These are phyloP conservation scores for Psephotus haematonotus DNA, from an alignment of 2,113 vertebrate genomes.

Conservation along the genomic window DNA sequence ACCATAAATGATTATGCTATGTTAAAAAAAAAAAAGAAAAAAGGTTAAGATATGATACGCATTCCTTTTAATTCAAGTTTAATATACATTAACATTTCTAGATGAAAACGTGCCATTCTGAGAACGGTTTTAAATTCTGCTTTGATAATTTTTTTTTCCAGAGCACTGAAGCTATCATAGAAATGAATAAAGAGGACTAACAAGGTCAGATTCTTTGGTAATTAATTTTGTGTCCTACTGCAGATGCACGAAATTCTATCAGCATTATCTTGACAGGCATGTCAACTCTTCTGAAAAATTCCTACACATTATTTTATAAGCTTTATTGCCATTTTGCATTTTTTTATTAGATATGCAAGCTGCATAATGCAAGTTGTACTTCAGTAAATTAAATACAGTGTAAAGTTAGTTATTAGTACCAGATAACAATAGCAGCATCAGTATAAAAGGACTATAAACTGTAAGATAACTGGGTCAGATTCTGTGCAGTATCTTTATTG, in stretches of 20 bases:
- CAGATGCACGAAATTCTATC: slow-evolving; percentile 54
- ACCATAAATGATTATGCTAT: slow-evolving; percentile 49
- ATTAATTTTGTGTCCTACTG: slow-evolving; percentile 47
- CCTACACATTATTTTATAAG: neutral
- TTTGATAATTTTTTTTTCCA: slow-evolving; percentile 71
- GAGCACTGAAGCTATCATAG: slow-evolving; percentile 53
- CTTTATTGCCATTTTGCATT: slow-evolving; percentile 21
- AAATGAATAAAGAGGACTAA: slow-evolving; percentile 62
- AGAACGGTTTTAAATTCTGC: slow-evolving; percentile 72
- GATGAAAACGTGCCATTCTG: slow-evolving; percentile 75
- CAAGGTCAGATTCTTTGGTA: slow-evolving; percentile 45
- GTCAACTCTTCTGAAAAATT: slow-evolving; percentile 36
- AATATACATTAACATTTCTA: slow-evolving; percentile 76
- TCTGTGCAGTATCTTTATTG: slow-evolving; percentile 26
- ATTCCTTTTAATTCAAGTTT: slow-evolving; percentile 78
- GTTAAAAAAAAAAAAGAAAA: slow-evolving; percentile 62
- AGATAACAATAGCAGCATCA: neutral
- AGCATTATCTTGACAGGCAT: slow-evolving; percentile 43
- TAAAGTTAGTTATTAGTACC: neutral
- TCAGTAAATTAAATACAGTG: slow-evolving; percentile 4
- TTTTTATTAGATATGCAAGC: neutral
- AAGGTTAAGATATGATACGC: slow-evolving; percentile 62
- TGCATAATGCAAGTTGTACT: neutral
- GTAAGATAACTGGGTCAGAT: slow-evolving; percentile 19
- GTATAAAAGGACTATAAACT: neutral